These are phyloP conservation scores for Glaucidium brasilianum DNA, from an alignment of 2,113 vertebrate species.

Conservation along the genomic window DNA sequence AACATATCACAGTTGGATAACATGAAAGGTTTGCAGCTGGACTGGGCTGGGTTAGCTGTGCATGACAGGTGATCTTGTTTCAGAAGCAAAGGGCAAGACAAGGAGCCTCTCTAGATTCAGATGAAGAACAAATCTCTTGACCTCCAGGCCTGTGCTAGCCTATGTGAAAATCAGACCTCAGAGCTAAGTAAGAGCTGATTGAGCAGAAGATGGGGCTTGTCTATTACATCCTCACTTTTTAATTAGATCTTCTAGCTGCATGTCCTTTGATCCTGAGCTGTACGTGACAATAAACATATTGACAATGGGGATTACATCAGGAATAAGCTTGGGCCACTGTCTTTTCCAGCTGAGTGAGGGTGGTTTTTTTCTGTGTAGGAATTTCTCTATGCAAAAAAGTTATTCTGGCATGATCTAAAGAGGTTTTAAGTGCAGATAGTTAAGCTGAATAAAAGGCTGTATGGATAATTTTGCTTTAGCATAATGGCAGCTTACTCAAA, in stretches of 20 bases:
- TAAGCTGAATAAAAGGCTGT: neutral
- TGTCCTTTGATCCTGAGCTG: conserved; percentile 53
- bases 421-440: neutral
- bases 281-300: conserved; percentile 25
- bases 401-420: neutral
- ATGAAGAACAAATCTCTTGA: conserved; percentile 46
- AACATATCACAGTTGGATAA: neutral
- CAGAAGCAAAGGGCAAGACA: conserved; percentile 34
- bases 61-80: neutral
- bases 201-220: conserved; percentile 54
- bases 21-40: neutral
- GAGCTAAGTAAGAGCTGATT: conserved; percentile 54
- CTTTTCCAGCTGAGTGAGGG: neutral
- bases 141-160: neutral
- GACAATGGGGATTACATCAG: conserved; percentile 12
- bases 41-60: neutral
- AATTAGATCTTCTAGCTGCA: conserved; percentile 38
- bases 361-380: neutral
- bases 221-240: conserved; percentile 58
- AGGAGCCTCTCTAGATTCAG: conserved; percentile 16
- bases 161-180: conserved; percentile 24
- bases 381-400: neutral
- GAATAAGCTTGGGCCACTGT: neutral
- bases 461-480: neutral
- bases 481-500: conserved; percentile 28